Base-by-base conservation (phyloP, 2,888 invertebrate genomes). In the Lasioglossum figueresi region DNA sequence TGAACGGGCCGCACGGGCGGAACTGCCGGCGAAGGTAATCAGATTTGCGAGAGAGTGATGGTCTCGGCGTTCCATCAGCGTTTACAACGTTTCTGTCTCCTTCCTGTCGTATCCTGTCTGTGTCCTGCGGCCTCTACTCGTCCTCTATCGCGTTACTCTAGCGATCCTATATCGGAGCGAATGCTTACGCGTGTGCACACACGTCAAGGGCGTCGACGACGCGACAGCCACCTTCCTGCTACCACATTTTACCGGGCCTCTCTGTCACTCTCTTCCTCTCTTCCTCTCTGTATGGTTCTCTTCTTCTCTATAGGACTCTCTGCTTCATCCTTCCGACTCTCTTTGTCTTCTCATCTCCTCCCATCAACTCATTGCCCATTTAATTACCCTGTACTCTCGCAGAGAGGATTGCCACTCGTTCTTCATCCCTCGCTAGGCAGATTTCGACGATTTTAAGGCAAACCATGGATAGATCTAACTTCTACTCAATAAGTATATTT, bases 21-120 rank as follows among this genome's bases (percentile, higher is more conserved):
- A 83, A 77, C 80, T 71, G 81, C 82, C 72, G 72, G 76, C 85
- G 87, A 80, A 86, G 82, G 87, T 92, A 92, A 92, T 92, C 88
- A 90, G 88, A 91, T 92, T 92, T 92, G 83, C 87, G 72, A 85
- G 88, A 88, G 89, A 88, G 91, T 86, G 88, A 88, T 85, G 88
- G 88, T 52, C 80, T 71, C 76, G 81, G 70, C 81, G 86, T 86
- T 91, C 89, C 91, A 91, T 91, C 91, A 89, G 66, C 83, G 90
- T 89, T 87, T 86, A 87, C 88, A 85, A 75, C 84, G 79, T 86
- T 78, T 86, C 84, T 79, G 80, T 80, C 83, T 80, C 76, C 76
- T 84, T 88, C 85, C 87, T 77, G 23, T 73, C 56, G 23, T 23
- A 52, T 23, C 52, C 52, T 23, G 52, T 10, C 52, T 16, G 5